Conservation (phyloP, 2,797 vertebrate genomes). For the Rhincodon typus region DNA sequence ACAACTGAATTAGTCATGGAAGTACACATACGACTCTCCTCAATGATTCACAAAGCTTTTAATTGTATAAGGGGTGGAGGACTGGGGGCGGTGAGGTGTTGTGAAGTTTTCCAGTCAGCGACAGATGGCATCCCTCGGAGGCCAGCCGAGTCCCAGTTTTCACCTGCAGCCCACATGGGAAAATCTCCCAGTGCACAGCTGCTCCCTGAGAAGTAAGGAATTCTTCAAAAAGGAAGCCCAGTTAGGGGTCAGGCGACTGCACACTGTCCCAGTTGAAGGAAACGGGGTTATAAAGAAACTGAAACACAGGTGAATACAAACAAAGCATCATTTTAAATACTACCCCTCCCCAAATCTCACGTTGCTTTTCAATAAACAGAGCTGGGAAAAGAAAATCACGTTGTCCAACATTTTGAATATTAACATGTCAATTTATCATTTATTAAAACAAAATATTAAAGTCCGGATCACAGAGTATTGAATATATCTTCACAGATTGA, state of each 20-base stretch:
- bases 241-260: not conserved
- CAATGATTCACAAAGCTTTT: conserved; percentile 63
- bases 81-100: conserved; percentile 40
- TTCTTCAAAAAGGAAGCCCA: conserved; percentile 40
- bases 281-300: conserved; percentile 30
- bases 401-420: not conserved
- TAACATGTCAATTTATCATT: not conserved
- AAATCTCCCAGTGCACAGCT: conserved; percentile 62
- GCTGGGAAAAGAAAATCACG: not conserved
- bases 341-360: not conserved
- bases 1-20: conserved; percentile 48
- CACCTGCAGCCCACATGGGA: conserved; percentile 71
- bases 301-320: conserved; percentile 9
- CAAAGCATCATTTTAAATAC: not conserved
- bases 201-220: conserved; percentile 48
- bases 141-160: conserved; percentile 64
- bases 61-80: too few relatives aligned
- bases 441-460: not conserved
- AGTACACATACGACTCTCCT: too few relatives aligned
- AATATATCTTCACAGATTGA: not conserved
- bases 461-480: not conserved
- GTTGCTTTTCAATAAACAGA: not conserved
- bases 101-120: conserved; percentile 43
- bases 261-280: not conserved
- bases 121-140: conserved; percentile 64